A percentile compares a stretch with the other conserved stretches of the same genome.
phyloP scores from a whole-genome alignment of 2,888 invertebrate species.

The Macrophya annulata region DNA sequence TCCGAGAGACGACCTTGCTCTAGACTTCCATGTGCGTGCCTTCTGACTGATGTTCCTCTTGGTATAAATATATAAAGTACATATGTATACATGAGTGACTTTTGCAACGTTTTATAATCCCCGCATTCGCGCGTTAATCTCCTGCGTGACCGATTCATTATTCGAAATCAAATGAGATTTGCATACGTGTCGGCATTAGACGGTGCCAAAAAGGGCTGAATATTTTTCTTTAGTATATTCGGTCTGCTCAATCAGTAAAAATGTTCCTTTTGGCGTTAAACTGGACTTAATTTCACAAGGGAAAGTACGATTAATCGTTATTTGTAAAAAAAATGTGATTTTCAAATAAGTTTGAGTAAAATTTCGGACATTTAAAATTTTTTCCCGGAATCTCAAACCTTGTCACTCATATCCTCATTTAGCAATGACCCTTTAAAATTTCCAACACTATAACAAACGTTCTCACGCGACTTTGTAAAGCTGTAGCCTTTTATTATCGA shows the following conservation, averaged over 20 bases:
- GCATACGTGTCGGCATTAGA: background rate
- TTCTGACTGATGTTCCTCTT: background rate
- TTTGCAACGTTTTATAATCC: background rate
- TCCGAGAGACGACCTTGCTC: slow-evolving; percentile 46
- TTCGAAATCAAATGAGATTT: background rate
- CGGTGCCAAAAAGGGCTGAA: background rate
- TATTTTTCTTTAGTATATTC: background rate
- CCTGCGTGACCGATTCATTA: slow-evolving; percentile 8
- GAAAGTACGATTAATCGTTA: background rate
- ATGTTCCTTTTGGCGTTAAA: background rate
- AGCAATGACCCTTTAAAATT: no score
- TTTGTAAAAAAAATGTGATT: no score
- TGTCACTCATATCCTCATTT: background rate
- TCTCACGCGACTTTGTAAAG: no score
- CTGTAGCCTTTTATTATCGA: background rate
- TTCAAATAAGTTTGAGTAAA: no score
- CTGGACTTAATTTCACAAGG: background rate
- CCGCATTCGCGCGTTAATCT: slow-evolving; percentile 1
- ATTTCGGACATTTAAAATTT: background rate
- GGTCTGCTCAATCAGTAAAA: background rate
- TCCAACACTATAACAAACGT: background rate
- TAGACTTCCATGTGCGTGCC: slow-evolving; percentile 12
- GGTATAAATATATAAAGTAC: background rate
- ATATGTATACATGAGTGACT: slow-evolving; percentile 5
- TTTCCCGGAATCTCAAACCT: background rate